A percentile compares a stretch with the other conserved stretches of the same genome.
phyloP scores from a whole-genome alignment of 2,797 vertebrate species.

The Schizopygopsis malacanthus region DNA sequence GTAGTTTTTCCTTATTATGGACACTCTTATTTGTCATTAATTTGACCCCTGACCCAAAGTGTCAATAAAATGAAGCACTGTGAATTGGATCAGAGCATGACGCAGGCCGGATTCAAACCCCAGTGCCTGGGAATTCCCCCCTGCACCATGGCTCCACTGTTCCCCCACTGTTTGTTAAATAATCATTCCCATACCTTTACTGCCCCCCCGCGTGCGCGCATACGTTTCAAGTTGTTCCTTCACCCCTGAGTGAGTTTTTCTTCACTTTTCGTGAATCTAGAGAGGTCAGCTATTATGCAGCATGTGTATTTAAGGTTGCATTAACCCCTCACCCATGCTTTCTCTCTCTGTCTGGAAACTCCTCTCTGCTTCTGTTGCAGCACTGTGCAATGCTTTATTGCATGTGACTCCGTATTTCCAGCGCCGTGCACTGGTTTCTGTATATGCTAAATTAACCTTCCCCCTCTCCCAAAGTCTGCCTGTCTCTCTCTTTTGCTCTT shows the following conservation, averaged over 20 bases:
- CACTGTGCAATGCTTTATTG: conserved; percentile 73
- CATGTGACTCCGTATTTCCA: conserved; percentile 83
- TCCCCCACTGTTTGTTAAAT: conserved; percentile 9
- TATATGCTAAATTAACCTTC: conserved; percentile 67
- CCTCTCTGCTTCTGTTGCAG: conserved; percentile 71
- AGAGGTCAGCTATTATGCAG: conserved; percentile 33
- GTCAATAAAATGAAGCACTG: neutral
- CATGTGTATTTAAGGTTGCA: conserved; percentile 44
- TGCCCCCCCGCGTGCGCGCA: neutral
- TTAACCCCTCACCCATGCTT: conserved; percentile 62
- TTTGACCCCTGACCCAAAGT: conserved; percentile 1
- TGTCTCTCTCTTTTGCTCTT: conserved; percentile 48
- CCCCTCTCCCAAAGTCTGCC: conserved; percentile 23
- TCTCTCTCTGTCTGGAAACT: conserved; percentile 74
- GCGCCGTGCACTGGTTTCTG: conserved; percentile 56
- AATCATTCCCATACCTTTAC: conserved; percentile 31
- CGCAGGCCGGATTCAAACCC: neutral
- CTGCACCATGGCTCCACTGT: neutral
- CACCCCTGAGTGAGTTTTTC: conserved; percentile 16
- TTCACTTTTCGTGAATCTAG: neutral
- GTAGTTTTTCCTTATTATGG: too few species aligned
- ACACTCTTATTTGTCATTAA: neutral
- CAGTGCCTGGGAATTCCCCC: neutral
- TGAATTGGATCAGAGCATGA: neutral
- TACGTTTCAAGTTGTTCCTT: conserved; percentile 11